Percentiles rank a stretch among this genome's conserved stretches.
These are phyloP conservation scores for Rotaria magnacalcarata DNA, from an alignment of 2,888 invertebrate species.

Conservation along the genomic window DNA sequence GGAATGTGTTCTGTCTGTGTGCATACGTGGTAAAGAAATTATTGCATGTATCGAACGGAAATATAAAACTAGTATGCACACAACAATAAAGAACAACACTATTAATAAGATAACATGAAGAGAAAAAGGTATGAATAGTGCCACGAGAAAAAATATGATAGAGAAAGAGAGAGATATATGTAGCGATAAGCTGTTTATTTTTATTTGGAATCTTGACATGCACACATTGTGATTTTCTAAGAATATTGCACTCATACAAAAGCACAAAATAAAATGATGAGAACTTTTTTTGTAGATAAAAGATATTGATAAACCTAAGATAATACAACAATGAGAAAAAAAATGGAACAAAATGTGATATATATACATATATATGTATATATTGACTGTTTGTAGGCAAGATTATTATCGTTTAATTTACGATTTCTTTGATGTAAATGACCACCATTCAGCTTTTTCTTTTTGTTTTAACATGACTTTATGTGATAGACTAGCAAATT, in stretches of 20 bases:
- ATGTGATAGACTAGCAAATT: conserved; percentile 66
- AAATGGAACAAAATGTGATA: neutral
- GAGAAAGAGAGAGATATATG: neutral
- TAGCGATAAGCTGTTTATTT: neutral
- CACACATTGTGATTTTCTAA: neutral
- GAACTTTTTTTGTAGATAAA: too few species aligned
- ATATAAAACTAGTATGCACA: neutral
- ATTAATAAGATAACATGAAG: neutral
- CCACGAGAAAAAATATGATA: neutral
- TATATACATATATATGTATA: neutral
- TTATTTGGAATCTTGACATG: neutral
- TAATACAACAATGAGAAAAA: neutral
- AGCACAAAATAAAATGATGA: neutral
- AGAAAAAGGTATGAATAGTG: neutral
- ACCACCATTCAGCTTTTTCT: conserved; percentile 19
- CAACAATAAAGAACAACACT: neutral
- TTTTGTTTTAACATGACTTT: conserved; percentile 18
- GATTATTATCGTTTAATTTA: neutral
- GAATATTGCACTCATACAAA: neutral
- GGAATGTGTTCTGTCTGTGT: neutral
- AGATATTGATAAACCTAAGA: neutral
- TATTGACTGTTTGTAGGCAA: neutral
- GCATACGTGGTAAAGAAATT: neutral
- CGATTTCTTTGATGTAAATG: neutral
- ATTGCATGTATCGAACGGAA: neutral